Conservation (phyloP, 2,797 vertebrate genomes). For the Premnoplex brunnescens region DNA sequence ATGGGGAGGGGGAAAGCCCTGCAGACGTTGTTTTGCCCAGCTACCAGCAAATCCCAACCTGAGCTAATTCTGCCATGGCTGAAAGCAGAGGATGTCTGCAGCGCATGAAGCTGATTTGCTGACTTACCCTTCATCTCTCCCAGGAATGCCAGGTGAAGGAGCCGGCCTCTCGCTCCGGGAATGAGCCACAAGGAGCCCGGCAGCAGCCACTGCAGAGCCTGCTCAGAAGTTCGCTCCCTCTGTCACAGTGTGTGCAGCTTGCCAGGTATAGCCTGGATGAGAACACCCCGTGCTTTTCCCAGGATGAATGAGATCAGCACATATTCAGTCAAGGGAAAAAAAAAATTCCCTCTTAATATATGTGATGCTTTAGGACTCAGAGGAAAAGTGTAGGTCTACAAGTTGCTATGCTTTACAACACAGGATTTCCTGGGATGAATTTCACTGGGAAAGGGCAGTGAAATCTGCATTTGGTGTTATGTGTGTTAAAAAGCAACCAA, state of each 20-base stretch:
- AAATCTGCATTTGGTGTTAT: not conserved
- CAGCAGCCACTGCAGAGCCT: constrained; percentile 42
- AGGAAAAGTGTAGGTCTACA: not conserved
- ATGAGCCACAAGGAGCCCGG: not conserved
- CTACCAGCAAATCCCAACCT: not conserved
- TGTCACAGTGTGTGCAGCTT: constrained; percentile 49
- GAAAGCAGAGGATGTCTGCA: constrained; percentile 8
- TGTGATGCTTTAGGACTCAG: not conserved
- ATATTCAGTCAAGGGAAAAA: constrained; percentile 4
- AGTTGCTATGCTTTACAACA: not conserved
- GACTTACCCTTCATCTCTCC: constrained; percentile 66
- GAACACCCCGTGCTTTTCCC: constrained; percentile 56
- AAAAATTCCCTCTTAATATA: not conserved
- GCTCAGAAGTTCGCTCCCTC: constrained; percentile 31
- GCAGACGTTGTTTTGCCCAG: not conserved
- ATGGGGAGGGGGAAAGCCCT: not conserved
- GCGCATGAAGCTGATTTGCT: constrained; percentile 15
- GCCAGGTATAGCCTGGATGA: constrained; percentile 50
- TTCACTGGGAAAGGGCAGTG: not conserved
- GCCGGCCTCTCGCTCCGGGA: not conserved
- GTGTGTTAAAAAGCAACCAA: not conserved
- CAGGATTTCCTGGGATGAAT: not conserved
- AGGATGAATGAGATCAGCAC: constrained; percentile 69
- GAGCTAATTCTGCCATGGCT: constrained; percentile 17
- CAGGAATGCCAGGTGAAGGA: constrained; percentile 51